phyloP scores from a whole-genome alignment of 1,140 invertebrate genomes.

The Lethocerus indicus region DNA sequence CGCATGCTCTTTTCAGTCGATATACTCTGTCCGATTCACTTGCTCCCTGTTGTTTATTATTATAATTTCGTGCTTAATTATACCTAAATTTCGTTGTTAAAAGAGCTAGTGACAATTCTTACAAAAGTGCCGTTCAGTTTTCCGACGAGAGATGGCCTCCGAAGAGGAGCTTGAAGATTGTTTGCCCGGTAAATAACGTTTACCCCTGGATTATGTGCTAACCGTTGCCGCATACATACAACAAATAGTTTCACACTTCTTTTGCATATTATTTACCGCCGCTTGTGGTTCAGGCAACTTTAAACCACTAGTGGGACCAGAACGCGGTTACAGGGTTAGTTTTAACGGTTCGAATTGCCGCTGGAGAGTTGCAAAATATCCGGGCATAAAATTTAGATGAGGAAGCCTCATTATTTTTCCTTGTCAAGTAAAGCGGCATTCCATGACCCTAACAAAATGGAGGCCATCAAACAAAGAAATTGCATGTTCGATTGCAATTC shows the following conservation, averaged over 20 bases:
- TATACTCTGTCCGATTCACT: background rate
- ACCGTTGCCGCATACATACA: conserved; percentile 7
- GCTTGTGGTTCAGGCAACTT: too few species aligned
- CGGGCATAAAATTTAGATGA: conserved; percentile 12
- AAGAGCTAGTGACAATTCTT: background rate
- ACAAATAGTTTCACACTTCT: conserved; percentile 2
- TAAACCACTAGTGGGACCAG: too few species aligned
- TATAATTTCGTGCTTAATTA: background rate
- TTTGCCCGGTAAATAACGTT: conserved; percentile 1
- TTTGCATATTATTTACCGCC: conserved; percentile 2
- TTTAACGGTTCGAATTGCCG: too few species aligned
- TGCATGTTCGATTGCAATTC: conserved; percentile 6
- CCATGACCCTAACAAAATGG: conserved; percentile 44
- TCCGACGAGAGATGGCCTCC: conserved; percentile 3
- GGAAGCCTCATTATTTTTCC: conserved; percentile 28
- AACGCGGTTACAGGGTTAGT: too few species aligned
- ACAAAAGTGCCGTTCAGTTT: background rate
- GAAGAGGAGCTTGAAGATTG: conserved; percentile 9
- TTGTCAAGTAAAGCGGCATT: conserved; percentile 28
- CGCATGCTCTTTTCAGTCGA: conserved; percentile 9
- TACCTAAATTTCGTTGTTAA: background rate
- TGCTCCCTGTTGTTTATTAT: background rate
- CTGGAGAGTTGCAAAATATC: too few species aligned
- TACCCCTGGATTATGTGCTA: conserved; percentile 1
- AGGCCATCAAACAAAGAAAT: conserved; percentile 40